Evolutionary conservation across 2,113 vertebrate species (phyloP).

Genomic region (Clupea harengus): DNA sequence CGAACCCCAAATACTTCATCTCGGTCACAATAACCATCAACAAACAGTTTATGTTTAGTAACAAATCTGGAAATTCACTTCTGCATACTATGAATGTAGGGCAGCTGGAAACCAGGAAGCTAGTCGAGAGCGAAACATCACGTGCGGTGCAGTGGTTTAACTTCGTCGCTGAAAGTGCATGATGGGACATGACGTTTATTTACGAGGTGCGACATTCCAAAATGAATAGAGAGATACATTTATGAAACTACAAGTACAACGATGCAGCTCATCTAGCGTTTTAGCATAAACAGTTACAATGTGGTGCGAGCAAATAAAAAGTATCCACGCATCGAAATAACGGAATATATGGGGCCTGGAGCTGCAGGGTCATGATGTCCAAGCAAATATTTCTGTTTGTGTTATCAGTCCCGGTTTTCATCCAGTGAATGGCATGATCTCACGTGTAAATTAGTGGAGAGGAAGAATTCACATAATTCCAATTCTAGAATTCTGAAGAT

Average conservation of each 20-base stretch:
- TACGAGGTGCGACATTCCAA: background rate
- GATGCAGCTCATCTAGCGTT: background rate
- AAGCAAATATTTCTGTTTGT: too few species aligned
- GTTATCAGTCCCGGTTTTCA: too few species aligned
- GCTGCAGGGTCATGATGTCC: background rate
- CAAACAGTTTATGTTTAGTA: background rate
- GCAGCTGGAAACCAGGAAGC: constrained; percentile 27
- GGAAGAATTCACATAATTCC: background rate
- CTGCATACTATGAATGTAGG: background rate
- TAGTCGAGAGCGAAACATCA: constrained; percentile 9
- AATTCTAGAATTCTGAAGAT: background rate
- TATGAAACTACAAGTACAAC: constrained; percentile 40
- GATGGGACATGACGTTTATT: constrained; percentile 61
- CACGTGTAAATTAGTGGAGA: background rate
- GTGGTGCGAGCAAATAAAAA: constrained; percentile 42
- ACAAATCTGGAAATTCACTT: background rate
- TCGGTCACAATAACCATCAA: constrained; percentile 48
- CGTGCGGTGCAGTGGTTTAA: constrained; percentile 12
- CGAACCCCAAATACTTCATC: constrained; percentile 36
- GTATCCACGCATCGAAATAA: constrained; percentile 35
- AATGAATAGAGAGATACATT: background rate
- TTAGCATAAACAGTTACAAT: background rate
- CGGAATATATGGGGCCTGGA: too few species aligned
- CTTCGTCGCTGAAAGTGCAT: background rate
- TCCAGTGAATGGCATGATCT: too few species aligned